A percentile compares a stretch with the other conserved stretches of the same genome.
These are phyloP conservation scores for Lucilia sericata DNA, from an alignment of 1,140 invertebrate genomes.

Conservation along the genomic window DNA sequence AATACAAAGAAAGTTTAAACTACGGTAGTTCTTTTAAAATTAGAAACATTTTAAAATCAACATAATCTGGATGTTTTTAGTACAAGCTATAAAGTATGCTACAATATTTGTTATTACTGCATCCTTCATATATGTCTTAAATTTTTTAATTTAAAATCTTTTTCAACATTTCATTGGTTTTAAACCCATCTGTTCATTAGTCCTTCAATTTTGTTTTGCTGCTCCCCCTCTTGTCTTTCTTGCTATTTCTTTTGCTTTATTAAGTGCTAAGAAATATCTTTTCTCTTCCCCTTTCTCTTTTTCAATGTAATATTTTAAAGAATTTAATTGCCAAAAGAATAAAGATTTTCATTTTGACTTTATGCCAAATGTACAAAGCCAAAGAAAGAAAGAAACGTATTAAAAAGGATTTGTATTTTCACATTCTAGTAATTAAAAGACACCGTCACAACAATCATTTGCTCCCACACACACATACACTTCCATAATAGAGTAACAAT, in stretches of 20 bases:
- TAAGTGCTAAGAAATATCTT: neutral
- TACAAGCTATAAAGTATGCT: neutral
- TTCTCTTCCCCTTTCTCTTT: too few species aligned
- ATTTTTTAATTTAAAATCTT: neutral
- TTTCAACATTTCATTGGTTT: neutral
- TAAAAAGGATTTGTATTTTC: conserved; percentile 1
- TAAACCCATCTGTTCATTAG: neutral
- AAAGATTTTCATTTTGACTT: neutral
- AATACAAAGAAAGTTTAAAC: neutral
- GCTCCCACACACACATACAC: neutral
- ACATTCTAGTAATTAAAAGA: neutral
- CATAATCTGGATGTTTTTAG: neutral
- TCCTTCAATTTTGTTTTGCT: neutral
- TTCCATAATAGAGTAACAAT: neutral
- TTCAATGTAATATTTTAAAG: neutral
- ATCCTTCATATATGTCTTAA: neutral
- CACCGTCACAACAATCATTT: neutral
- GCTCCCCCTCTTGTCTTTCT: neutral
- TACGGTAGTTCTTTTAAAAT: neutral
- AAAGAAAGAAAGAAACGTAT: neutral
- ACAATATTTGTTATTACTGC: too few species aligned
- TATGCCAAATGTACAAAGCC: neutral
- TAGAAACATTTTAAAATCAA: neutral
- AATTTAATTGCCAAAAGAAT: conserved; percentile 11
- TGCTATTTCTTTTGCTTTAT: neutral